A percentile compares a stretch with the other conserved stretches of the same genome.
phyloP scores from a whole-genome alignment of 2,113 vertebrate species.

The Alligator mississippiensis region DNA sequence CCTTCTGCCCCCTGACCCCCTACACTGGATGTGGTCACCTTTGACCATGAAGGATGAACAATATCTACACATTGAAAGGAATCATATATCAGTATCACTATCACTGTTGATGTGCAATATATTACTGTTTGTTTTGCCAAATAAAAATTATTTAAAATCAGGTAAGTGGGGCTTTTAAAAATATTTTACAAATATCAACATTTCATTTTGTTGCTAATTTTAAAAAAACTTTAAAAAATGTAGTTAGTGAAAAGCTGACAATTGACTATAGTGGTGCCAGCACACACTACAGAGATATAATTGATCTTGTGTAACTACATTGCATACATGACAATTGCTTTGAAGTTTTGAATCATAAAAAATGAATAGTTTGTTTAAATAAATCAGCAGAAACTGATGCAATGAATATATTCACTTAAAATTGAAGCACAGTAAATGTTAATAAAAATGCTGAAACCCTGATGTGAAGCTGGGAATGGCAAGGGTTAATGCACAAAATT shows the following conservation, averaged over 20 bases:
- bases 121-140: slow-evolving; percentile 20
- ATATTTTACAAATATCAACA: background rate
- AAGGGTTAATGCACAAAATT: slow-evolving; percentile 61
- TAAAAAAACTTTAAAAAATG: background rate
- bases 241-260: slow-evolving; percentile 9
- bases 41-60: no score
- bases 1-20: no score
- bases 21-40: no score
- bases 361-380: slow-evolving; percentile 51
- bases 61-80: background rate
- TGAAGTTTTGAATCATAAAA: slow-evolving; percentile 39
- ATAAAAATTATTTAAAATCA: background rate
- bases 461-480: slow-evolving; percentile 38
- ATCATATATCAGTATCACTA: background rate
- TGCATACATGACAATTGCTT: background rate
- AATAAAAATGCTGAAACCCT: slow-evolving; percentile 70
- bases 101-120: background rate
- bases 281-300: background rate
- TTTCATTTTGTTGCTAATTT: background rate
- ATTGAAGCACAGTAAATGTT: slow-evolving; percentile 66
- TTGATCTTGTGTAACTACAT: background rate
- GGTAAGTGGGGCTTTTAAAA: background rate
- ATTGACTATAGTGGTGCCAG: background rate
- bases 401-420: slow-evolving; percentile 71
- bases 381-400: slow-evolving; percentile 29